phyloP scores from a whole-genome alignment of 2,797 vertebrate species.

The Sebastes nivosus region DNA sequence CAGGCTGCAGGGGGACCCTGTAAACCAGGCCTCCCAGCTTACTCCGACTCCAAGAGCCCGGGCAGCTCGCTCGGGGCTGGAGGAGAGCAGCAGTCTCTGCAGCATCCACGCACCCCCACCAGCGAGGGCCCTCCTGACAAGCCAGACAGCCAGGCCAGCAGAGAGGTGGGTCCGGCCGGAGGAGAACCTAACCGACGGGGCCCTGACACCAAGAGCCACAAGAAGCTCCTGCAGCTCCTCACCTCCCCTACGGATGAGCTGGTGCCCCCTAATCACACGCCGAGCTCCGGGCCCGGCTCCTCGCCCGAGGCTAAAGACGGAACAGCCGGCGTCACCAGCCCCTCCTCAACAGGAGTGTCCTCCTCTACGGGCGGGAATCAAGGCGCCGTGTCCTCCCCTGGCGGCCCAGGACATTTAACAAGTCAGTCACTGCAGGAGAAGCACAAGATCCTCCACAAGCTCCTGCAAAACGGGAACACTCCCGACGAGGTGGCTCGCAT shows the following conservation, averaged over 20 bases:
- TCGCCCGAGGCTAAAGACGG: constrained; percentile 90
- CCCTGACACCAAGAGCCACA: constrained; percentile 90
- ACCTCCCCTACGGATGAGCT: constrained; percentile 94
- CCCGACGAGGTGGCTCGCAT: constrained; percentile 98
- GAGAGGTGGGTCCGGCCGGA: constrained; percentile 81
- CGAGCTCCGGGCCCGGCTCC: constrained; percentile 76
- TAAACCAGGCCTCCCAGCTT: constrained; percentile 66
- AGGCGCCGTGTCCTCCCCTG: constrained; percentile 85
- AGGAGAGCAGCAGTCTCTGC: constrained; percentile 73
- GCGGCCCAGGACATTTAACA: constrained; percentile 62
- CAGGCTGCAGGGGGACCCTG: constrained; percentile 65
- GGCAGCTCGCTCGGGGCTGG: constrained; percentile 83
- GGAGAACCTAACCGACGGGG: constrained; percentile 83
- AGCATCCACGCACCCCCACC: constrained; percentile 79
- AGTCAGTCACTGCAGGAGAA: constrained; percentile 93
- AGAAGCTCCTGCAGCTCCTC: constrained; percentile 96
- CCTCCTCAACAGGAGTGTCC: constrained; percentile 93
- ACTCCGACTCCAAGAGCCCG: constrained; percentile 90
- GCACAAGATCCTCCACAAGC: constrained; percentile 97
- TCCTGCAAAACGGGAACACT: constrained; percentile 96
- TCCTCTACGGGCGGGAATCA: constrained; percentile 80
- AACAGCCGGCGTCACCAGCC: constrained; percentile 86
- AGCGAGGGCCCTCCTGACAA: constrained; percentile 89
- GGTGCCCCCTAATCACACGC: constrained; percentile 70
- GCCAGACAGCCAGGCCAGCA: constrained; percentile 87